These are phyloP conservation scores for Petroica traversi DNA, from an alignment of 2,113 vertebrate species.

Conservation along the genomic window DNA sequence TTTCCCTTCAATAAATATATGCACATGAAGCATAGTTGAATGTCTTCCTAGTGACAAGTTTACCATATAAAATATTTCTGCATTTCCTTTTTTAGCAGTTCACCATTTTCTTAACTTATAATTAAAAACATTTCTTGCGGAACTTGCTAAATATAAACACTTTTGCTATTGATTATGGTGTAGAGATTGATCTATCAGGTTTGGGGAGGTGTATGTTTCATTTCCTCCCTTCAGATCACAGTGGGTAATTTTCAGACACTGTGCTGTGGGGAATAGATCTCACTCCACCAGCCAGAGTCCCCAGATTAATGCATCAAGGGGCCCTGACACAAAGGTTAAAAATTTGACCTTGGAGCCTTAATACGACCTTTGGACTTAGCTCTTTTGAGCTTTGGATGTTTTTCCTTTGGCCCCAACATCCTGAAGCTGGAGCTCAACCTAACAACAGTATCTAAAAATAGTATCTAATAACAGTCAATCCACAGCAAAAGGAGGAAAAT, in stretches of 20 bases:
- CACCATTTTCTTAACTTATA: not conserved
- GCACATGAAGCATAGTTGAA: not conserved
- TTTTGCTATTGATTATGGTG: not conserved
- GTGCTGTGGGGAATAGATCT: not conserved
- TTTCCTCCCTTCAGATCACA: not conserved
- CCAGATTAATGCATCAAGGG: accelerated
- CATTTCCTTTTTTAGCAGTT: not conserved
- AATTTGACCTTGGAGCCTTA: not conserved
- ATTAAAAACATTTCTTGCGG: not conserved
- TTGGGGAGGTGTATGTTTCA: not conserved
- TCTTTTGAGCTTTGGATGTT: not conserved
- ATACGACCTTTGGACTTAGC: not conserved
- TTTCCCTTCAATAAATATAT: not conserved
- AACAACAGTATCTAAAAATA: not conserved
- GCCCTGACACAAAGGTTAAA: not conserved
- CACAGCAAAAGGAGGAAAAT: not conserved
- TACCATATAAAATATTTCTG: not conserved
- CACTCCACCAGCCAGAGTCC: not conserved
- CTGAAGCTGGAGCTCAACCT: not conserved
- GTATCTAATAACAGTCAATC: too few relatives aligned
- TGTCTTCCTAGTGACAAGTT: not conserved
- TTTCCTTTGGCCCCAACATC: not conserved
- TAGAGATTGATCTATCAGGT: not conserved
- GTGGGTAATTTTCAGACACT: not conserved
- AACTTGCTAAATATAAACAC: not conserved